phyloP scores from a whole-genome alignment of 2,888 invertebrate species.

The Luffia ferchaultella region DNA sequence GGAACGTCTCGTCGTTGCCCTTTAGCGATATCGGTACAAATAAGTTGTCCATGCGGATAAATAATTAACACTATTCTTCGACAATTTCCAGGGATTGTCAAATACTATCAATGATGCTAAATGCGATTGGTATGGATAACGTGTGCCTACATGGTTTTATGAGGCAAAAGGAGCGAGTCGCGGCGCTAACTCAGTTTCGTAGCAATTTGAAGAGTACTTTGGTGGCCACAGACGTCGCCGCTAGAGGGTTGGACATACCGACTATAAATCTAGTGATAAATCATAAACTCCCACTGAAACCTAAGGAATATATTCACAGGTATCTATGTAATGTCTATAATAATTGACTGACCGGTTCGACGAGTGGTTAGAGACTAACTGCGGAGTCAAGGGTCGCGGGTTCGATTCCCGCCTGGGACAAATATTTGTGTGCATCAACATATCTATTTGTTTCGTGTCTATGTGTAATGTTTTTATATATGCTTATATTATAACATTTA shows the following conservation, averaged over 20 bases:
- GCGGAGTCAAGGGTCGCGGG: too few relatives aligned
- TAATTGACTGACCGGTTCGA: too few relatives aligned
- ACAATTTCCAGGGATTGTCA: slow-evolving; percentile 84
- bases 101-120: slow-evolving; percentile 86
- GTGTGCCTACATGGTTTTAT: slow-evolving; percentile 94
- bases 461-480: too few relatives aligned
- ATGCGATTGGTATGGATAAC: slow-evolving; percentile 87
- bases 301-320: slow-evolving; percentile 94
- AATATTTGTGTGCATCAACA: too few relatives aligned
- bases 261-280: slow-evolving; percentile 95
- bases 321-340: too few relatives aligned
- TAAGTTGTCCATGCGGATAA: too few relatives aligned
- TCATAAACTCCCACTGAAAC: slow-evolving; percentile 88
- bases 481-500: too few relatives aligned
- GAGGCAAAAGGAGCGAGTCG: slow-evolving; percentile 84
- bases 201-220: slow-evolving; percentile 88
- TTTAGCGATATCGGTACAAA: too few relatives aligned
- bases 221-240: slow-evolving; percentile 97
- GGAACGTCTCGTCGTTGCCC: too few relatives aligned
- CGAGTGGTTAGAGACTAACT: too few relatives aligned
- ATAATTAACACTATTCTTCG: slow-evolving; percentile 23
- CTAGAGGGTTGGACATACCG: slow-evolving; percentile 95
- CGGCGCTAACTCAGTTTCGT: slow-evolving; percentile 88
- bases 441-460: too few relatives aligned
- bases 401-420: too few relatives aligned